phyloP scores from a whole-genome alignment of 2,797 vertebrate genomes.

The Mormyrus hasselquistii region DNA sequence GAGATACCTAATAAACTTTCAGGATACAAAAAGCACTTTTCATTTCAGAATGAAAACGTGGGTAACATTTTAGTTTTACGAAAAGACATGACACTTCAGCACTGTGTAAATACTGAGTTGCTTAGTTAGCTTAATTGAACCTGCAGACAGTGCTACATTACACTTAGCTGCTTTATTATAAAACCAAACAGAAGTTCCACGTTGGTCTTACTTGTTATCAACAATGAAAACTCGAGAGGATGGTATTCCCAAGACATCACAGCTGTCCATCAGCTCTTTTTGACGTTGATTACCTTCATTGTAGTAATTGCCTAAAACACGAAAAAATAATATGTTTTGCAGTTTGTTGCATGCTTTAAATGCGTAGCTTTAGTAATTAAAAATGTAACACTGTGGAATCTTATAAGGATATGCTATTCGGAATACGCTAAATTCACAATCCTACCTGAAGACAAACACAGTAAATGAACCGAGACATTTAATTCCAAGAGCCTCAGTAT shows the following conservation, averaged over 20 bases:
- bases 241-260: constrained; percentile 79
- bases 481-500: constrained; percentile 63
- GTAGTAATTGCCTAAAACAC: constrained; percentile 82
- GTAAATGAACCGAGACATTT: constrained; percentile 60
- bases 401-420: neutral
- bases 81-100: neutral
- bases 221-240: constrained; percentile 67
- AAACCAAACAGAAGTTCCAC: neutral
- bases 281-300: constrained; percentile 78
- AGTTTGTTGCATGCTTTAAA: neutral
- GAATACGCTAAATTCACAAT: neutral
- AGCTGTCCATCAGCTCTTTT: constrained; percentile 82
- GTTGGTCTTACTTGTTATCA: constrained; percentile 75
- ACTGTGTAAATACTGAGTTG: neutral
- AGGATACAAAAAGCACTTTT: neutral
- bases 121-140: neutral
- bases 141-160: neutral
- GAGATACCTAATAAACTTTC: neutral
- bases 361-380: neutral
- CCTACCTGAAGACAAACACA: constrained; percentile 89
- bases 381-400: neutral
- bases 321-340: neutral
- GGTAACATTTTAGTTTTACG: neutral
- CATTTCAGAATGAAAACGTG: neutral
- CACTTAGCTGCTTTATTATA: neutral